These are phyloP conservation scores for Botia almorhae DNA, from an alignment of 2,797 vertebrate species.

Conservation along the genomic window DNA sequence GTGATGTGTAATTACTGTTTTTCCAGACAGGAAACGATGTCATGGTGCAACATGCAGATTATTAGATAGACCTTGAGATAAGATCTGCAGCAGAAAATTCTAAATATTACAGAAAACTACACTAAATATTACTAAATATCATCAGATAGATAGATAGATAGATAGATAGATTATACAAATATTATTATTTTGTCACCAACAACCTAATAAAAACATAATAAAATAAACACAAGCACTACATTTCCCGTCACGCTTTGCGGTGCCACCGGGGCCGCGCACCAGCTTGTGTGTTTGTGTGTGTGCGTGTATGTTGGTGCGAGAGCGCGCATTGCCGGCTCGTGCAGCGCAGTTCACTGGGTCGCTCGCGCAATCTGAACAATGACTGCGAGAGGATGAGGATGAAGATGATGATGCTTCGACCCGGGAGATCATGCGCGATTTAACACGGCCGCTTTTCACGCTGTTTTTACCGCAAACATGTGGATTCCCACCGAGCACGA, in stretches of 20 bases:
- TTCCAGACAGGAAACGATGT: conserved; percentile 8
- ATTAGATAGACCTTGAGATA: conserved; percentile 33
- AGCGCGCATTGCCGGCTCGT: conserved; percentile 27
- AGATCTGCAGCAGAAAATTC: not conserved
- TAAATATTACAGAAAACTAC: too few species aligned
- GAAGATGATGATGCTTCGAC: too few species aligned
- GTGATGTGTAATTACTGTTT: not conserved
- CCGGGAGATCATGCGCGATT: too few species aligned
- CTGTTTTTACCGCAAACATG: conserved; percentile 76
- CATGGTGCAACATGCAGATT: conserved; percentile 3
- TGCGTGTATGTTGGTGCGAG: not conserved
- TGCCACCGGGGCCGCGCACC: conserved; percentile 7
- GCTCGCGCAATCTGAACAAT: conserved; percentile 86
- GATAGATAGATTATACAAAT: too few species aligned
- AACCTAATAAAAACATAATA: not conserved
- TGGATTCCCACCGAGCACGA: conserved; percentile 97
- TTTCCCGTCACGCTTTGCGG: conserved; percentile 73
- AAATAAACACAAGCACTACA: conserved; percentile 66
- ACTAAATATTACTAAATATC: not conserved
- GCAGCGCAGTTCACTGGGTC: conserved; percentile 56
- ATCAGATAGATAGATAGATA: too few species aligned
- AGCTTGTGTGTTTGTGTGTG: not conserved
- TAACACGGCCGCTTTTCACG: too few species aligned
- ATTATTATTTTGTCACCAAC: not conserved
- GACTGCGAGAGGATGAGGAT: conserved; percentile 68